Conservation (phyloP, 2,797 vertebrate genomes). For the Enteromius unitaeniatus region DNA sequence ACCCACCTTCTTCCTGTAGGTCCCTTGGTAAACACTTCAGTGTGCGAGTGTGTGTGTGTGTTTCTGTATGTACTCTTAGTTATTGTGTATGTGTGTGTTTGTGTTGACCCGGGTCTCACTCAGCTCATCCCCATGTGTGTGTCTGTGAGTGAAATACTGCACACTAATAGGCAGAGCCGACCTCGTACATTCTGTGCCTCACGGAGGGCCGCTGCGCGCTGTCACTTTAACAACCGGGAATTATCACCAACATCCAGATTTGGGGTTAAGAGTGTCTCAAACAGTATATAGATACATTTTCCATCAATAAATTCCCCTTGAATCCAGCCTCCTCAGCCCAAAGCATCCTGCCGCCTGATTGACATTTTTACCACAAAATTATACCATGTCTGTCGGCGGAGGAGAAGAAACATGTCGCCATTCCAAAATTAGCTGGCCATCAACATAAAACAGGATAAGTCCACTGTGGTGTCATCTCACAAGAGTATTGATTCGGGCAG, state of each 20-base stretch:
- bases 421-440: constrained; percentile 93
- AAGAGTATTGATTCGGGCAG: constrained; percentile 88
- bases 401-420: constrained; percentile 77
- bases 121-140: constrained; percentile 50
- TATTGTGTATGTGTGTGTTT: constrained; percentile 47
- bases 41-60: constrained; percentile 33
- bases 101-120: constrained; percentile 50
- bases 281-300: constrained; percentile 92
- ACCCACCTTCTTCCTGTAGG: constrained; percentile 18
- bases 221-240: constrained; percentile 95
- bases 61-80: constrained; percentile 32
- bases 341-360: constrained; percentile 79
- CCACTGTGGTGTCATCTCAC: constrained; percentile 89
- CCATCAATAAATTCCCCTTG: constrained; percentile 89
- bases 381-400: constrained; percentile 85
- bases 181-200: constrained; percentile 80
- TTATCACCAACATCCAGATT: constrained; percentile 92
- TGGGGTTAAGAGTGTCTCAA: constrained; percentile 85
- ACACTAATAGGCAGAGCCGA: constrained; percentile 85
- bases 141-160: constrained; percentile 75
- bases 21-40: neutral
- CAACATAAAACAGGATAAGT: constrained; percentile 90
- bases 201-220: constrained; percentile 85
- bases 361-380: constrained; percentile 93
- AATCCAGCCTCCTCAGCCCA: constrained; percentile 76